Base-by-base conservation (phyloP, 2,113 vertebrate species). In the Verasper variegatus region DNA sequence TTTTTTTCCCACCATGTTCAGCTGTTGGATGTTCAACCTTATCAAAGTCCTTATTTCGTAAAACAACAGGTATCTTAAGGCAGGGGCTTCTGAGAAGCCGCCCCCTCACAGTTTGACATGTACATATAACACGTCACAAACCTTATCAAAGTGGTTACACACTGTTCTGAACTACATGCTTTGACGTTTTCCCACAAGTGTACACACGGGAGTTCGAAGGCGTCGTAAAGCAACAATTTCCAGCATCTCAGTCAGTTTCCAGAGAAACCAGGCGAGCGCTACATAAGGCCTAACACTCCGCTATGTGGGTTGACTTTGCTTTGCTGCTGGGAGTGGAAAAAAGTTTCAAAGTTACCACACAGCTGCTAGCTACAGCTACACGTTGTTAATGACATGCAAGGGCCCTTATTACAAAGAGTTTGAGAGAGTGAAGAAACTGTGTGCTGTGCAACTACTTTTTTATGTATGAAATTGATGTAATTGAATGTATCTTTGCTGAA, bases 191-290 rank as follows among this genome's bases (percentile, higher is more conserved):
- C 27, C 57, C 67, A 72, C 76, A 72, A n/a, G 6, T 31, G 40
- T 31, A 26, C 31, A 23, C 45, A 15, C 45, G 7, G 57, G 67
- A 79, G 81, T 77, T 60, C 63, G 81, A 87, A 72, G 80, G 86
- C 85, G 87, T 88, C 51, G 52, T 52, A 71, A 69, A 80, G 83
- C 63, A 65, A 68, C 77, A 69, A 68, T 90, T 90, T 89, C 86
- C 86, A 90, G 71, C 76, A 65, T 89, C 87, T 57, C 71, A 75
- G 75, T 72, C 70, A 76, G 68, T 91, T 91, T 93, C 85, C 85
- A 84, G 79, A 92, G 83, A 89, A 88, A 83, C 70, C 35, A 80
- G 57, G 57, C 49, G 23, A 80, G 72, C 11, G 40, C 45, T 47
- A 20, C 11, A 42, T 3, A 75, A 59, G 26, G 26, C n/a, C 76